phyloP scores from a whole-genome alignment of 1,140 invertebrate species.

The Mactra quadrangularis region DNA sequence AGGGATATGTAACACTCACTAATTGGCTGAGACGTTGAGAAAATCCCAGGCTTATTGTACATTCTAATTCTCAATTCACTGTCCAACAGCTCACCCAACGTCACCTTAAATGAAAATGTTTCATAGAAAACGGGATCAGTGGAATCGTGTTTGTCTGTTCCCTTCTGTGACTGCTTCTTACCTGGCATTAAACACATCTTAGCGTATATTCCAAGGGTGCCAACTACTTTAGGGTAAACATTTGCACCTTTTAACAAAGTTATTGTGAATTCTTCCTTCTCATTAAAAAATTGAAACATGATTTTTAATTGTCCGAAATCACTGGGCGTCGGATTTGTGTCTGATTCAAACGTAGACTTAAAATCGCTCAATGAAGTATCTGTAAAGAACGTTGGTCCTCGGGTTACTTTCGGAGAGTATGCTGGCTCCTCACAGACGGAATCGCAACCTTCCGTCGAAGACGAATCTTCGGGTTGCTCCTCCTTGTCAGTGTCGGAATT shows the following conservation, averaged over 20 bases:
- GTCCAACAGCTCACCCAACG: constrained; percentile 15
- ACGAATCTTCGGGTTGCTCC: not conserved
- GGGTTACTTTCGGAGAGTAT: constrained; percentile 44
- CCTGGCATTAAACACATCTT: constrained; percentile 55
- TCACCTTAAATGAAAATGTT: constrained; percentile 29
- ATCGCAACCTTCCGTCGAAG: not conserved
- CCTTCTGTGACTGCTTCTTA: constrained; percentile 11
- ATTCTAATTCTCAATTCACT: constrained; percentile 37
- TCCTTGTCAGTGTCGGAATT: constrained; percentile 1
- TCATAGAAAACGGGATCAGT: constrained; percentile 49
- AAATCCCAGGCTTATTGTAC: constrained; percentile 48
- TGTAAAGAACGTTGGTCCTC: not conserved
- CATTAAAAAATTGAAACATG: constrained; percentile 54
- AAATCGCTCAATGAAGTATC: constrained; percentile 1
- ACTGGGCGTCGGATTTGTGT: constrained; percentile 14
- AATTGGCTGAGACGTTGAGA: constrained; percentile 15
- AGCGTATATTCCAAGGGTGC: constrained; percentile 32
- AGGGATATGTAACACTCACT: constrained; percentile 28
- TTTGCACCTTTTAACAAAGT: constrained; percentile 45
- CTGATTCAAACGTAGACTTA: constrained; percentile 44
- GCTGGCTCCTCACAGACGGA: constrained; percentile 6
- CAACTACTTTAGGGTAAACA: not conserved
- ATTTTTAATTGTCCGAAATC: constrained; percentile 55
- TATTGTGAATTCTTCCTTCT: constrained; percentile 23
- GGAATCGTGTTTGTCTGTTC: constrained; percentile 16